Base-by-base conservation (phyloP, 35 echinoderm and acorn worm genomes). In the Lytechinus pictus region DNA sequence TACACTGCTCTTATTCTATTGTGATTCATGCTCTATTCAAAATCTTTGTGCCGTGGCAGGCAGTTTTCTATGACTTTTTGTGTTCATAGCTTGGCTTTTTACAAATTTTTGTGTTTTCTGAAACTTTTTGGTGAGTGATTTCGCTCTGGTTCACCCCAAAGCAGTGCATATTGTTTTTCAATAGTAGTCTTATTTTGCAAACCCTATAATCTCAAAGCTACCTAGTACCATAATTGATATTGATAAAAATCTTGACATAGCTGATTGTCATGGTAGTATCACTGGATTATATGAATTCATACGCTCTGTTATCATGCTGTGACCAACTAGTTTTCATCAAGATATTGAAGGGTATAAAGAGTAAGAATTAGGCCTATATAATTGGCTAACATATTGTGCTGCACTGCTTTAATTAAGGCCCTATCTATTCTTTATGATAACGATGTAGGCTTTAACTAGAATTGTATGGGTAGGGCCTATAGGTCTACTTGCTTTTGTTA, bases 61-160 rank as follows among this genome's bases (percentile, higher is more conserved):
- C 66, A 79, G 66, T 79, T 79, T 79, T 79, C 66, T 79, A 24
- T 79, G 66, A n/a, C 66, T 79, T 79, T 79, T 79, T 79, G 66
- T 79, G 8, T 79, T 79, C 66, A 79, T 79, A 79, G 19, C n/a
- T 79, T 79, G 66, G 66, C 66, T 79, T 79, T 79, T n/a, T 79
- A 79, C 66, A 79, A 79, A 79, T 79, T 79, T 71, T 79, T 79
- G 66, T 79, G 66, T 79, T 79, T 79, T 79, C 16, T 79, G 19
- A 79, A n/a, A n/a, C 19, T 79, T 79, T 79, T 79, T 79, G 1
- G 66, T 79, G 19, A 16, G 66, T 79, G 66, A 79, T 79, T 79
- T 79, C 21, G 66, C 66, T 8, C 14, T 3, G 66, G 66, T 79
- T 79, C 66, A 79, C 66, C 66, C 66, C 66, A 79, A 24, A 79